Evolutionary conservation across 1,140 invertebrate genomes (phyloP).

Genomic region (Philopotamus ludificatus): DNA sequence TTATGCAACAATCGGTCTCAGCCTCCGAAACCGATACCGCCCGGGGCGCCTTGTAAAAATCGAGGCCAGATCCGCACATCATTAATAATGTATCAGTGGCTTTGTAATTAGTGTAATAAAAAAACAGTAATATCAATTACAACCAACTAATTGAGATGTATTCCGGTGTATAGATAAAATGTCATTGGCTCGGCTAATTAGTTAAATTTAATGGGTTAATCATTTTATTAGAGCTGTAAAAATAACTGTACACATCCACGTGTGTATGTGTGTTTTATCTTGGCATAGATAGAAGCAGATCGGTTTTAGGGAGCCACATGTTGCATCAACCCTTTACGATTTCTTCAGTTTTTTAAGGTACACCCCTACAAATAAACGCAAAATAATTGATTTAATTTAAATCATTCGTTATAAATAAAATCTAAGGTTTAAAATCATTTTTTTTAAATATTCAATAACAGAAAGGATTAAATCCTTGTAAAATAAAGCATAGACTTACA

Average conservation of each 20-base stretch:
- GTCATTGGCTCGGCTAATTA: too few species aligned
- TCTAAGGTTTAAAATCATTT: too few species aligned
- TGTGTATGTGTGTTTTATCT: too few species aligned
- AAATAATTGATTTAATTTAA: too few species aligned
- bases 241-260: background rate
- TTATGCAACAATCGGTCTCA: background rate
- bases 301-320: background rate
- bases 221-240: too few species aligned
- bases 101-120: background rate
- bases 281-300: background rate
- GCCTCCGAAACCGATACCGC: background rate
- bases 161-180: too few species aligned
- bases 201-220: too few species aligned
- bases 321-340: background rate
- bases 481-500: too few species aligned
- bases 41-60: background rate
- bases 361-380: background rate
- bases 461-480: too few species aligned
- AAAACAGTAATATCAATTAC: background rate
- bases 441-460: too few species aligned
- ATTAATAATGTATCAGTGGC: background rate
- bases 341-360: background rate
- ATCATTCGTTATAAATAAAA: too few species aligned
- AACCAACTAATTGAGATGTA: too few species aligned
- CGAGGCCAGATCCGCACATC: background rate